Conservation (phyloP, 2,888 invertebrate genomes). For the Epinotia brunnichana region DNA sequence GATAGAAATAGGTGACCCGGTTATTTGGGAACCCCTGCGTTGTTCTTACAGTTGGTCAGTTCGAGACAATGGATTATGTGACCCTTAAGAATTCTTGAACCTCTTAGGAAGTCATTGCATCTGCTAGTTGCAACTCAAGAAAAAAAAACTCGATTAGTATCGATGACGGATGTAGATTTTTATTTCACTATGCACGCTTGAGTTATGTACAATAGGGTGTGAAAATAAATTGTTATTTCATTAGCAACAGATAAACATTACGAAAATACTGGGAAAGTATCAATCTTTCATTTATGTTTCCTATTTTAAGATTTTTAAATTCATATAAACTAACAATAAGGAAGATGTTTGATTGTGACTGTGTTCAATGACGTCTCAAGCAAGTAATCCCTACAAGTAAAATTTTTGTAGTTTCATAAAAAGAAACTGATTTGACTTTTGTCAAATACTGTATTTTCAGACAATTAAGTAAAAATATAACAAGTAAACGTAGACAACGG, state of each 20-base stretch:
- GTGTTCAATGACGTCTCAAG: no score
- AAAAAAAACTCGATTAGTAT: not conserved
- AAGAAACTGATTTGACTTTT: no score
- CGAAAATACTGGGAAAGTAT: no score
- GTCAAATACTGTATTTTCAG: no score
- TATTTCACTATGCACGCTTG: slow-evolving; percentile 2
- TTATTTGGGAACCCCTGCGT: slow-evolving; percentile 70
- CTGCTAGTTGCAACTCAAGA: slow-evolving; percentile 55
- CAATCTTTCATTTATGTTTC: no score
- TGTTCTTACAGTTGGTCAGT: slow-evolving; percentile 78
- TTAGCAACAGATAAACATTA: no score
- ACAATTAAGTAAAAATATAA: slow-evolving; percentile 18
- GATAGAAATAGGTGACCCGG: slow-evolving; percentile 79
- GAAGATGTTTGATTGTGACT: no score
- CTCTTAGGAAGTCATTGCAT: slow-evolving; percentile 57
- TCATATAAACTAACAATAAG: no score
- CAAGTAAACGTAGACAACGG: slow-evolving; percentile 21
- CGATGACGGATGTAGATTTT: not conserved
- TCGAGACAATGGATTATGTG: slow-evolving; percentile 73
- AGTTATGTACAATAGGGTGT: not conserved
- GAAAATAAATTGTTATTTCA: no score
- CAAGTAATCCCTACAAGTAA: no score
- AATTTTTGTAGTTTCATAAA: no score
- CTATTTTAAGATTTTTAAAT: no score
- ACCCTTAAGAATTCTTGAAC: slow-evolving; percentile 66